Evolutionary conservation across 2,888 invertebrate genomes (phyloP).

Genomic region (Troides helena): DNA sequence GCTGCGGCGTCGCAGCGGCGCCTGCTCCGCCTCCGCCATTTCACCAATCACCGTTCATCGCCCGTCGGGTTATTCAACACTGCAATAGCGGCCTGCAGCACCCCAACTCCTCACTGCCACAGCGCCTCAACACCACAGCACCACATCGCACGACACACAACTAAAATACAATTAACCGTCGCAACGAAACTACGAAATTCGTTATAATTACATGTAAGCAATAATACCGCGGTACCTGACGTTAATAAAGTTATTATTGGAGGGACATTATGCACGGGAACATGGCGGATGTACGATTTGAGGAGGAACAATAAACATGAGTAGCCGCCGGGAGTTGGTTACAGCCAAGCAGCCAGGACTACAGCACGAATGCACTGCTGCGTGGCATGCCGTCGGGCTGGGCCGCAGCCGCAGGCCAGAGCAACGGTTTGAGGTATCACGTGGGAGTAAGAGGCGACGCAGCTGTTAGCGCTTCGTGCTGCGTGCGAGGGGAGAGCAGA

Average conservation of each 20-base stretch:
- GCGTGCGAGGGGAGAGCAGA: slow-evolving; percentile 31
- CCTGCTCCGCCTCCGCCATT: slow-evolving; percentile 26
- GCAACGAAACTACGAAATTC: slow-evolving; percentile 51
- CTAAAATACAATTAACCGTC: slow-evolving; percentile 10
- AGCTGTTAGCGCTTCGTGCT: not conserved
- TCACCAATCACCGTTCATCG: not conserved
- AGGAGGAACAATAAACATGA: too few relatives aligned
- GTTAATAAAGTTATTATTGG: slow-evolving; percentile 48
- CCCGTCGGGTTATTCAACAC: slow-evolving; percentile 5
- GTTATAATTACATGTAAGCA: slow-evolving; percentile 74
- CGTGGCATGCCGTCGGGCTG: slow-evolving; percentile 19
- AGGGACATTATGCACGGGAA: not conserved
- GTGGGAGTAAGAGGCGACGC: too few relatives aligned
- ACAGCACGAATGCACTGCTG: too few relatives aligned
- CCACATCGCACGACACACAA: not conserved
- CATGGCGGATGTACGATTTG: not conserved
- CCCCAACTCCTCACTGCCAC: too few relatives aligned
- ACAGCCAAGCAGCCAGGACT: too few relatives aligned
- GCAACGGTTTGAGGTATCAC: slow-evolving; percentile 75
- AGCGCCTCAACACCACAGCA: too few relatives aligned
- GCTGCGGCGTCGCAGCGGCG: slow-evolving; percentile 46
- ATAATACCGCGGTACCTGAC: slow-evolving; percentile 79
- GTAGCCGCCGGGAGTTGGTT: too few relatives aligned
- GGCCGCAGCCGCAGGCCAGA: slow-evolving; percentile 48
- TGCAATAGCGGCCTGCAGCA: not conserved